These are phyloP conservation scores for Phymanthus crucifer DNA, from an alignment of 92 coral and sea anemone genomes.

Conservation along the genomic window DNA sequence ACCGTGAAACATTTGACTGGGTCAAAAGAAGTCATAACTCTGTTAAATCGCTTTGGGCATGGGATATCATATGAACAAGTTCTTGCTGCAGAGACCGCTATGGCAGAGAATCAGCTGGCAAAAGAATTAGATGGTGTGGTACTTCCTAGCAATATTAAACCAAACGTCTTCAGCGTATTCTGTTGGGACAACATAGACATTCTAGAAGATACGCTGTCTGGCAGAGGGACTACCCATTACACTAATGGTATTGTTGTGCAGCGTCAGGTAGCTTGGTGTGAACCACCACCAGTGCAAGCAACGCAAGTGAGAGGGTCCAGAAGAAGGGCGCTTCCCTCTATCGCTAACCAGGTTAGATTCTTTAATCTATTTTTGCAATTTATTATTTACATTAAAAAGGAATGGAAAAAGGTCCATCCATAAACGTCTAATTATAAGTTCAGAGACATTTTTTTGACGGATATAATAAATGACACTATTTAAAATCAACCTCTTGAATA, in stretches of 20 bases:
- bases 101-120: conserved; percentile 46
- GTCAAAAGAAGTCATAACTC: conserved; percentile 32
- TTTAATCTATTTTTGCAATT: too few species aligned
- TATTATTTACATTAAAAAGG: too few species aligned
- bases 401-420: too few species aligned
- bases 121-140: conserved; percentile 29
- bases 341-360: conserved; percentile 34
- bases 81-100: conserved; percentile 37
- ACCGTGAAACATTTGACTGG: conserved; percentile 44
- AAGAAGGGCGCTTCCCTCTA: conserved; percentile 34
- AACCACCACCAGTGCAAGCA: conserved; percentile 25
- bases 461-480: too few species aligned
- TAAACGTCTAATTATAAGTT: not conserved
- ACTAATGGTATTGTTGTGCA: conserved; percentile 63
- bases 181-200: conserved; percentile 47
- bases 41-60: conserved; percentile 55
- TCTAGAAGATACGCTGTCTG: conserved; percentile 11
- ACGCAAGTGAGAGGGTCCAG: conserved; percentile 11
- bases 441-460: not conserved
- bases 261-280: conserved; percentile 22
- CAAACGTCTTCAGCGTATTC: conserved; percentile 43
- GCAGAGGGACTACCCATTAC: conserved; percentile 59
- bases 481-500: too few species aligned
- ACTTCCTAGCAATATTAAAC: conserved; percentile 21
- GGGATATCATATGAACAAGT: conserved; percentile 47